These are phyloP conservation scores for Steinernema khuongi DNA, from an alignment of 1,140 invertebrate species.

Conservation along the genomic window DNA sequence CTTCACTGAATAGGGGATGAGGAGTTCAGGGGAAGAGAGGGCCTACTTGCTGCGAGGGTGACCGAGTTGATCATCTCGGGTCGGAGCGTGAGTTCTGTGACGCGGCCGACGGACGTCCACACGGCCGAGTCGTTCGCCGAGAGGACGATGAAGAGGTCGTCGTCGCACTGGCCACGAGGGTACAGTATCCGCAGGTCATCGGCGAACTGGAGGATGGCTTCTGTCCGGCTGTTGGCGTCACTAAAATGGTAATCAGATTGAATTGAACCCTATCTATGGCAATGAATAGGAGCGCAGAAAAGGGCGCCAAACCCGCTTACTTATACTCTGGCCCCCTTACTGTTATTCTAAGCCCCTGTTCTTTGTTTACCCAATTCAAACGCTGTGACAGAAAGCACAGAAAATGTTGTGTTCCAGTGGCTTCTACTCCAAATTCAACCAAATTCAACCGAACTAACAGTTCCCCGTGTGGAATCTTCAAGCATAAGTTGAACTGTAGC, in stretches of 20 bases:
- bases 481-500: too few relatives aligned
- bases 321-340: too few relatives aligned
- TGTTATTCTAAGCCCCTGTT: too few relatives aligned
- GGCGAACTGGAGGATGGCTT: conserved; percentile 26
- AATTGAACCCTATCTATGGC: background rate
- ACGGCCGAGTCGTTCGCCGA: conserved; percentile 26
- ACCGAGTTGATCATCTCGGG: conserved; percentile 25
- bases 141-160: conserved; percentile 30
- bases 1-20: conserved; percentile 14
- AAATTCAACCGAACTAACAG: too few relatives aligned
- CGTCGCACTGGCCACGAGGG: conserved; percentile 30
- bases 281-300: too few relatives aligned
- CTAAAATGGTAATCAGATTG: conserved; percentile 12
- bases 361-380: too few relatives aligned
- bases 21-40: background rate
- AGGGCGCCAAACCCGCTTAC: too few relatives aligned
- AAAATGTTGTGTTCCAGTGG: too few relatives aligned
- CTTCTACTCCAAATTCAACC: too few relatives aligned
- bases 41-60: conserved; percentile 14
- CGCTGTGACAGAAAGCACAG: too few relatives aligned
- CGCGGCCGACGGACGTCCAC: conserved; percentile 25
- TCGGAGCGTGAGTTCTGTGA: conserved; percentile 2
- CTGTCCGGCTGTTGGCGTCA: background rate
- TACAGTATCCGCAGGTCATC: conserved; percentile 25
- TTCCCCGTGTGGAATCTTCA: too few relatives aligned